Evolutionary conservation across 2,797 vertebrate species (phyloP), one percentile per base, ranked within the genome.

Genomic region (Sylvia borin): DNA sequence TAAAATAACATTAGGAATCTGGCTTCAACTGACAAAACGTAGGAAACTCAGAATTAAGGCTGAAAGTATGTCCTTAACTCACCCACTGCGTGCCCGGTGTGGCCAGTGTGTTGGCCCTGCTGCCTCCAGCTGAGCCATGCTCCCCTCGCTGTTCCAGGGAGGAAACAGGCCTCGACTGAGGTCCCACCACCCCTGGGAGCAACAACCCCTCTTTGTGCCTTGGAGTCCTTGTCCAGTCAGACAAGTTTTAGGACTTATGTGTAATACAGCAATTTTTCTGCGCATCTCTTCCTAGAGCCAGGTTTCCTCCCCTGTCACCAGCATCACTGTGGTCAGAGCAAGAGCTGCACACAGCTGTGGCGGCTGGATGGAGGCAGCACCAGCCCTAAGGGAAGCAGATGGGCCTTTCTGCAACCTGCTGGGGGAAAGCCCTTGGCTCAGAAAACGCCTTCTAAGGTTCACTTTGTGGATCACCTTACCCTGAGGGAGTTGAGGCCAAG

Each of bases 1-100:
- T 98, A 98, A 98, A 97, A 97, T 98, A 97, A 97, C 96, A 97
- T 98, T 97, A 97, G 96, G 92, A 92, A 96, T 97, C 97, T 98
- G 97, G 97, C 97, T 97, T 93, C 90, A 93, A 94, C 75, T 92
- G 94, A 97, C 94, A 90, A 97, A 97, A 90, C 97, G 97, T 97
- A 97, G 96, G 96, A 97, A 98, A 96, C 88, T 96, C 92, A 81
- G 93, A 97, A 95, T 96, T 95, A 93, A 95, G 94, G 83, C 89
- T 91, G 81, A 85, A 94, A 97, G 67, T 84, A 91, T 98, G 97
- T 98, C 98, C 98, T 97, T 94, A 97, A 83, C 84, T 98, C 95
- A 98, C 97, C 97, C 94, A 87, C 93, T 16, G 3, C 2, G 9
- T 73, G 77, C 86, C 78, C 42, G 0, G 29, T 76, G 34, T 5